These are phyloP conservation scores for Marronus borbonicus DNA, from an alignment of 2,888 invertebrate genomes.

Conservation along the genomic window DNA sequence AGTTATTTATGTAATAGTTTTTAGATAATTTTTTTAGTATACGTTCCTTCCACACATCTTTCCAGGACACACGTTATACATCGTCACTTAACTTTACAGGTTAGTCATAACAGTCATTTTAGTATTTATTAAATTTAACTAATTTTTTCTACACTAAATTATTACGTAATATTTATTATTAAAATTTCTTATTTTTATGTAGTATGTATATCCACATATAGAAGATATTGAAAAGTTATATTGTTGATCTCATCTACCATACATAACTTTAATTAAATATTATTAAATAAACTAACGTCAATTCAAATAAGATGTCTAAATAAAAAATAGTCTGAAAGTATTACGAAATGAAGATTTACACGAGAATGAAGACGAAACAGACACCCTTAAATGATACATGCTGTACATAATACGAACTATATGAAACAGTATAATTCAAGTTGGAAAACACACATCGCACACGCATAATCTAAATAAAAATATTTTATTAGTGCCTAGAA, in stretches of 20 bases:
- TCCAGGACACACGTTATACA: slow-evolving; percentile 49
- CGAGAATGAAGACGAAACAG: not conserved
- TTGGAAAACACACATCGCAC: not conserved
- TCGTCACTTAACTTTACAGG: slow-evolving; percentile 48
- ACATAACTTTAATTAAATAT: slow-evolving; percentile 23
- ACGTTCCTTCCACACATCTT: slow-evolving; percentile 50
- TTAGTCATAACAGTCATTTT: slow-evolving; percentile 47
- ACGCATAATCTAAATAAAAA: no score
- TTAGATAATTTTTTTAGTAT: slow-evolving; percentile 50
- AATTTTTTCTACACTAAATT: slow-evolving; percentile 24
- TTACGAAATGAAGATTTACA: not conserved
- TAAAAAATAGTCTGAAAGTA: slow-evolving; percentile 7
- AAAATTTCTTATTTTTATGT: slow-evolving; percentile 28
- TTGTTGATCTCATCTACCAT: slow-evolving; percentile 42
- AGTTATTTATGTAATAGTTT: slow-evolving; percentile 50
- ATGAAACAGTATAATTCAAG: not conserved
- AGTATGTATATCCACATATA: slow-evolving; percentile 33
- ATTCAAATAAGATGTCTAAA: slow-evolving; percentile 40
- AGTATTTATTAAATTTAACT: slow-evolving; percentile 11
- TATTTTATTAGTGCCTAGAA: no score
- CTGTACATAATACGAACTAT: not conserved
- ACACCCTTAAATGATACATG: not conserved
- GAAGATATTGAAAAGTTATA: slow-evolving; percentile 47
- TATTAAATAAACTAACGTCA: slow-evolving; percentile 37
- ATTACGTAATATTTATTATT: slow-evolving; percentile 38